Conservation (phyloP, 2,888 invertebrate genomes). For the Cryptus armator region DNA sequence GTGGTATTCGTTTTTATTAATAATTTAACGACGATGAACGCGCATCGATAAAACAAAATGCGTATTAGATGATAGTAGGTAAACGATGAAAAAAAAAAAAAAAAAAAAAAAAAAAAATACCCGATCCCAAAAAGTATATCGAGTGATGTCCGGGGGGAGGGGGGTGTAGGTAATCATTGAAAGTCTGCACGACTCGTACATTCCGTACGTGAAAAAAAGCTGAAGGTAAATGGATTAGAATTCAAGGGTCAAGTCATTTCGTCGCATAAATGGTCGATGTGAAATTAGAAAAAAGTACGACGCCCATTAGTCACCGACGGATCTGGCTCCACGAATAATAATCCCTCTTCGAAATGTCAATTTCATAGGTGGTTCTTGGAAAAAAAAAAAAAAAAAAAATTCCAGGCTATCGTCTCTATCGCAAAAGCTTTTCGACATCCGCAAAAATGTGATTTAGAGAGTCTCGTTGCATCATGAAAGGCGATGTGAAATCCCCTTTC, state of each 20-base stretch:
- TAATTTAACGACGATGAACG: constrained; percentile 28
- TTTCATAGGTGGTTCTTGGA: constrained; percentile 78
- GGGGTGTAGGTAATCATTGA: constrained; percentile 29
- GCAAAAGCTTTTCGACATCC: constrained; percentile 60
- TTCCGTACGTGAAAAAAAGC: constrained; percentile 2
- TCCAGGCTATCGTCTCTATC: constrained; percentile 67
- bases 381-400: constrained; percentile 43
- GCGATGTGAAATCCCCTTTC: not conserved
- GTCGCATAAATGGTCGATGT: constrained; percentile 11
- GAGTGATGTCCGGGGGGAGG: constrained; percentile 26
- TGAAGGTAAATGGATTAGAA: constrained; percentile 16
- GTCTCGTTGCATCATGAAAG: not conserved
- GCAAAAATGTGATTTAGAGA: constrained; percentile 13
- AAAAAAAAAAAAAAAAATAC: constrained; percentile 15
- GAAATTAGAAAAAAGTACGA: constrained; percentile 67
- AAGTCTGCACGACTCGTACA: constrained; percentile 34
- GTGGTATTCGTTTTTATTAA: constrained; percentile 21
- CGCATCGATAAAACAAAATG: constrained; percentile 28
- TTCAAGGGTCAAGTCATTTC: constrained; percentile 23
- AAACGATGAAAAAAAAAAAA: constrained; percentile 14
- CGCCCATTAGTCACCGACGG: constrained; percentile 62
- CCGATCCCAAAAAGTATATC: constrained; percentile 41
- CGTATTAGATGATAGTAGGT: constrained; percentile 49
- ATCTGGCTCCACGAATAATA: constrained; percentile 67
- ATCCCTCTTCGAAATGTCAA: constrained; percentile 82